Evolutionary conservation across 2,797 vertebrate species (phyloP).

Genomic region (Alca torda): DNA sequence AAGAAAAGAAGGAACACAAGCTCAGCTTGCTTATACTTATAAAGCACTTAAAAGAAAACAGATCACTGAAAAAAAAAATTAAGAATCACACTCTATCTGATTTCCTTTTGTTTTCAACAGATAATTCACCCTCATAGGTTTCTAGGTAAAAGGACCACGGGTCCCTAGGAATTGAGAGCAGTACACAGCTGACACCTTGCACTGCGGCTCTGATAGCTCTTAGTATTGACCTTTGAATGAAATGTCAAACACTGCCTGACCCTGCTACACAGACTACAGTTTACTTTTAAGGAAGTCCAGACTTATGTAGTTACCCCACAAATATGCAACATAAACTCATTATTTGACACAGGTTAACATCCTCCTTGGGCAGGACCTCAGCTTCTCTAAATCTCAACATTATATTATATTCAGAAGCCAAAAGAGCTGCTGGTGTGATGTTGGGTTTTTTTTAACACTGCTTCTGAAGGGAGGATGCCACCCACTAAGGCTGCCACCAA

Average conservation of each 20-base stretch:
- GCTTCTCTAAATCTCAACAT: not conserved
- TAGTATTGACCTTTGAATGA: not conserved
- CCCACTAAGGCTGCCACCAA: slow-evolving; percentile 49
- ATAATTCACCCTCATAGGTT: not conserved
- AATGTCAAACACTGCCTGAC: not conserved
- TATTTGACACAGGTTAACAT: not conserved
- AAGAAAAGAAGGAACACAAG: not conserved
- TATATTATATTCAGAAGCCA: not conserved
- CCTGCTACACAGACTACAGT: not conserved
- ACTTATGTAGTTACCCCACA: not conserved
- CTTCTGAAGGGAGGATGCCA: slow-evolving; percentile 46
- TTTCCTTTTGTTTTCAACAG: not conserved
- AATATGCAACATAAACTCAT: not conserved
- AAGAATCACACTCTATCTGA: not conserved
- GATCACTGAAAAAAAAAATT: not conserved
- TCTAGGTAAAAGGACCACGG: not conserved
- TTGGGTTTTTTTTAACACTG: not conserved
- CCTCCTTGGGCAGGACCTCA: not conserved
- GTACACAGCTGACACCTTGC: not conserved
- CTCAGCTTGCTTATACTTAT: not conserved
- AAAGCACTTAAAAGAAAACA: not conserved
- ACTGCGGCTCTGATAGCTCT: not conserved
- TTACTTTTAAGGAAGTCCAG: not conserved
- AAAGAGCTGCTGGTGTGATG: not conserved
- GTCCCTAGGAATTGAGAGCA: not conserved